Percentiles rank a stretch among this genome's conserved stretches.
These are phyloP conservation scores for Botia kubotai DNA, from an alignment of 2,797 vertebrate species.

Conservation along the genomic window DNA sequence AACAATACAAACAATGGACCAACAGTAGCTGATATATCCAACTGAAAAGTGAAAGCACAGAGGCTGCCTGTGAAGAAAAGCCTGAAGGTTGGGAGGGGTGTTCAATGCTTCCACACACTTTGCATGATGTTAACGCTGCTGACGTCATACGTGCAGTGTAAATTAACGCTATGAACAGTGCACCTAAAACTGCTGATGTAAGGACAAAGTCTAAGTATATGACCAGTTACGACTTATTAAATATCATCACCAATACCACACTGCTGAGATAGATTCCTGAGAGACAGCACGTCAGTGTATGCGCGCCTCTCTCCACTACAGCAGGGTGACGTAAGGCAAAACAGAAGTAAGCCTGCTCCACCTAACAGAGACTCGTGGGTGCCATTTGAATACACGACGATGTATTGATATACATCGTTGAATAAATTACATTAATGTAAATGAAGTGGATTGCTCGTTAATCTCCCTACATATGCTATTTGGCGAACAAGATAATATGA, in stretches of 20 bases:
- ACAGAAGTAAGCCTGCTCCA: conserved; percentile 46
- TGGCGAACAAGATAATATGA: not conserved
- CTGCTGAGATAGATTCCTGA: not conserved
- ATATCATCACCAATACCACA: not conserved
- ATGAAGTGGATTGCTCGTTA: not conserved
- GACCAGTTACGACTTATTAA: not conserved
- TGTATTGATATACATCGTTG: not conserved
- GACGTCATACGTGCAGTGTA: not conserved
- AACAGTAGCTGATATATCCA: conserved; percentile 6
- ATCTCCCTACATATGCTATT: not conserved
- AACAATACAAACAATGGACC: not conserved
- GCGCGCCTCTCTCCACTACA: not conserved
- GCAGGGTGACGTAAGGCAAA: conserved; percentile 60
- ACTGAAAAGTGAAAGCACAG: conserved; percentile 27
- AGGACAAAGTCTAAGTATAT: not conserved
- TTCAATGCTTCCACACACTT: not conserved
- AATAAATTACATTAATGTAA: not conserved
- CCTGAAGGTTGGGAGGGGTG: conserved; percentile 26
- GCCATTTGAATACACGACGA: conserved; percentile 27
- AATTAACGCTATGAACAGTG: not conserved
- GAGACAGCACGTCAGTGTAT: not conserved
- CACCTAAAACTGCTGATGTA: not conserved
- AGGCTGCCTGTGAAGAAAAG: conserved; percentile 16
- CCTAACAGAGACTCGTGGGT: conserved; percentile 32
- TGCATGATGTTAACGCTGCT: not conserved